Evolutionary conservation across 1,140 invertebrate species (phyloP).

Genomic region (Meloidogyne floridensis): DNA sequence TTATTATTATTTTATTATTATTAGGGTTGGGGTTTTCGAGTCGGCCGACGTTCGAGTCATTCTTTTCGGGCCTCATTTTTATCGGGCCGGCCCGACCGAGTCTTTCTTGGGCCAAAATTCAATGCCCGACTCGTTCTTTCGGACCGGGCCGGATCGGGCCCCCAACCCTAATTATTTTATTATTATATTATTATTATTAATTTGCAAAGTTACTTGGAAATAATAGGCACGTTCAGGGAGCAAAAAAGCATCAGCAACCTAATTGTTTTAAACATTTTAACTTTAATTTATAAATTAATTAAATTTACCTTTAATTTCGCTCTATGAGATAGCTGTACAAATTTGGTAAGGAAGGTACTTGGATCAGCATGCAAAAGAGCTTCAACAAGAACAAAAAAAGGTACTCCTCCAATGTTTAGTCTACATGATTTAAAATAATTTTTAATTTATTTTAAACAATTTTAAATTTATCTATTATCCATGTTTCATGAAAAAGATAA

Average conservation of each 20-base stretch:
- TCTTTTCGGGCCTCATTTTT: too few relatives aligned
- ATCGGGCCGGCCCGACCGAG: too few relatives aligned
- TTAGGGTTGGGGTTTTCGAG: too few relatives aligned
- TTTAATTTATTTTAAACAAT: conserved; percentile 32
- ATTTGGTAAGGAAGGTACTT: conserved; percentile 59
- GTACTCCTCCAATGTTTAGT: conserved; percentile 59
- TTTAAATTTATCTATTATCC: too few relatives aligned
- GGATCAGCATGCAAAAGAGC: conserved; percentile 57
- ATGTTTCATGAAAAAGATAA: too few relatives aligned
- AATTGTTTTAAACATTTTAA: conserved; percentile 12
- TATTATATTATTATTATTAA: too few relatives aligned
- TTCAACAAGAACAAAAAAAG: conserved; percentile 56
- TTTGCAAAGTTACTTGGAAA: conserved; percentile 44
- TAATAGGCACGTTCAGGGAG: conserved; percentile 51
- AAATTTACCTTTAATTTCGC: conserved; percentile 51
- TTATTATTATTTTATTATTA: too few relatives aligned
- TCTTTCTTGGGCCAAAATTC: too few relatives aligned
- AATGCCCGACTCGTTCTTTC: too few relatives aligned
- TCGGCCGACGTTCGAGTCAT: too few relatives aligned
- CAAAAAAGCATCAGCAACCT: conserved; percentile 63
- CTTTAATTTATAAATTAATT: background rate
- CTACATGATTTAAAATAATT: conserved; percentile 45
- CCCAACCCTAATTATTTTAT: too few relatives aligned
- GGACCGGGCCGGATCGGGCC: too few relatives aligned
- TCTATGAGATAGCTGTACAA: conserved; percentile 58